These are phyloP conservation scores for Platygyra sinensis DNA, from an alignment of 64 coral and sea anemone species.

Conservation along the genomic window DNA sequence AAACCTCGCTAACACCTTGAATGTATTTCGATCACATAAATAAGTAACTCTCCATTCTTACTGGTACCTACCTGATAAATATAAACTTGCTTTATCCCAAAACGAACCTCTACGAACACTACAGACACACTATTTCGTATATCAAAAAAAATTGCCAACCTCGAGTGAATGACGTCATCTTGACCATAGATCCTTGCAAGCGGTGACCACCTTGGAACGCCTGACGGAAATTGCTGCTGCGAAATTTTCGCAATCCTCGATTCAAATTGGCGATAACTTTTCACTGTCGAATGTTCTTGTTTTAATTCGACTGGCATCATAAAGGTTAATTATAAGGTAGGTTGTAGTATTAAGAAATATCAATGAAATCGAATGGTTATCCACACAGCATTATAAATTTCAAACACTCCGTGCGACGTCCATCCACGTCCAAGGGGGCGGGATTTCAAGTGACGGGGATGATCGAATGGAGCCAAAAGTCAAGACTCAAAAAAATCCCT, in stretches of 20 bases:
- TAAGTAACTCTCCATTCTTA: background rate
- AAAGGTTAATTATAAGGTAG: no score
- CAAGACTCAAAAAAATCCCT: no score
- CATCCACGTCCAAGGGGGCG: no score
- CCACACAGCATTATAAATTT: background rate
- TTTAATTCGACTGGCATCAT: no score
- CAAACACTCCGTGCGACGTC: background rate
- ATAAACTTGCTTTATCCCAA: background rate
- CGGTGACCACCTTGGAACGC: background rate
- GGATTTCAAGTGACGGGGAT: no score
- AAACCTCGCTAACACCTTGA: background rate
- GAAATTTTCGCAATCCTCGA: background rate
- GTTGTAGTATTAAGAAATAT: no score
- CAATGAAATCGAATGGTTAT: no score
- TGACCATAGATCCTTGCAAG: background rate
- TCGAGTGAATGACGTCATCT: background rate
- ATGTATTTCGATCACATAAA: background rate
- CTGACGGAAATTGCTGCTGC: background rate
- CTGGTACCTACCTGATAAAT: slow-evolving; percentile 41
- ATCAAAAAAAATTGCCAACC: background rate
- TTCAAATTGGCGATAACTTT: no score
- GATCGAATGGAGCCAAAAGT: no score
- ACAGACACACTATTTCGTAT: background rate
- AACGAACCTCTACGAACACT: background rate
- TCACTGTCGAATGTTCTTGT: no score